Percentiles rank a stretch among this genome's conserved stretches.
phyloP scores from a whole-genome alignment of 2,797 vertebrate species.

The Manis crassicaudata region DNA sequence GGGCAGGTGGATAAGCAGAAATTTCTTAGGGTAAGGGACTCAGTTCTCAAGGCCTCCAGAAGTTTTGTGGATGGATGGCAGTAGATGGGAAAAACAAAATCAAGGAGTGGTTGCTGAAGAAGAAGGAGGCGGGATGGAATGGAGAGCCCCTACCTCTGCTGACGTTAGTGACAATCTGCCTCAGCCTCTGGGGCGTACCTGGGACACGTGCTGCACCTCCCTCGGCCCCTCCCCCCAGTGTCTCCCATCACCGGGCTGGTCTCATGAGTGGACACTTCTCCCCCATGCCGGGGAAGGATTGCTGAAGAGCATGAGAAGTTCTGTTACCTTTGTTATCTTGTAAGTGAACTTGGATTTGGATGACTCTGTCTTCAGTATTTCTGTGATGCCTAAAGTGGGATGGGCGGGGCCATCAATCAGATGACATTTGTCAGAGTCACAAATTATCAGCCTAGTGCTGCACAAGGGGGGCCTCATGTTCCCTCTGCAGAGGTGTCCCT shows the following conservation, averaged over 20 bases:
- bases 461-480: not conserved
- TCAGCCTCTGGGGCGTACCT: not conserved
- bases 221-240: too few species aligned
- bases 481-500: slow-evolving; percentile 33
- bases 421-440: slow-evolving; percentile 38
- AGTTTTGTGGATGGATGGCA: not conserved
- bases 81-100: not conserved
- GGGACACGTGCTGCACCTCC: not conserved
- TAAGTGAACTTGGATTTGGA: not conserved
- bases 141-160: fast-evolving
- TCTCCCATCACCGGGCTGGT: not conserved
- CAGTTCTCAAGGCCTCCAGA: not conserved
- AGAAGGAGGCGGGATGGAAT: not conserved
- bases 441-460: slow-evolving; percentile 9
- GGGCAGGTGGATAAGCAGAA: not conserved
- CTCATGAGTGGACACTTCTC: not conserved
- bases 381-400: not conserved
- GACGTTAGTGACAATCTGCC: not conserved
- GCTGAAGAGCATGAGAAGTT: not conserved
- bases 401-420: not conserved
- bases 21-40: not conserved
- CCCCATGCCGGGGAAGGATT: not conserved
- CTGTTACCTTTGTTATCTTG: not conserved
- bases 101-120: not conserved
- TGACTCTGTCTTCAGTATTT: not conserved